Conservation (phyloP, 2,113 vertebrate species). For the Myrmecobius fasciatus region DNA sequence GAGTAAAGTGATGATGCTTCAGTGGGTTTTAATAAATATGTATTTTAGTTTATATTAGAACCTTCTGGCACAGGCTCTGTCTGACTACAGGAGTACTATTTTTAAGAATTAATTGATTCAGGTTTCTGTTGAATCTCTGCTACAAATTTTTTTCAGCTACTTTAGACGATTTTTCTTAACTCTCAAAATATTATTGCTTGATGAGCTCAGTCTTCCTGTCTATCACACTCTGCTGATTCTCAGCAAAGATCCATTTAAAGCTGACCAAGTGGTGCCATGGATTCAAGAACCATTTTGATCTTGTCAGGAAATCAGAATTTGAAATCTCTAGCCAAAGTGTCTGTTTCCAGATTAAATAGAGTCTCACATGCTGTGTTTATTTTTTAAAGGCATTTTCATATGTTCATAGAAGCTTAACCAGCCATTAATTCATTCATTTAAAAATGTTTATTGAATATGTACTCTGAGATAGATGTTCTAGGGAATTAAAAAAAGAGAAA, state of each 20-base stretch:
- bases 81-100: fast-evolving
- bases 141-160: background rate
- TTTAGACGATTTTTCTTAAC: background rate
- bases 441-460: background rate
- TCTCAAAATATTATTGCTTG: background rate
- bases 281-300: fast-evolving
- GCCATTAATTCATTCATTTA: background rate
- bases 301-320: fast-evolving
- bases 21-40: too few relatives aligned
- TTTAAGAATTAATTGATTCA: background rate
- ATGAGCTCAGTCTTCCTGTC: too few relatives aligned
- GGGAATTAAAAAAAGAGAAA: background rate
- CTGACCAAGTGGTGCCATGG: fast-evolving
- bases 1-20: background rate
- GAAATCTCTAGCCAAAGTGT: background rate
- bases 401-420: background rate
- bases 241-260: too few relatives aligned
- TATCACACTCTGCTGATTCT: background rate
- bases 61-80: background rate
- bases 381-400: background rate
- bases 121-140: background rate
- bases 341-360: background rate
- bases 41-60: background rate
- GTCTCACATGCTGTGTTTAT: background rate
- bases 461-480: background rate